Conservation (phyloP, 2,113 vertebrate species). For the Gallinago undulata region DNA sequence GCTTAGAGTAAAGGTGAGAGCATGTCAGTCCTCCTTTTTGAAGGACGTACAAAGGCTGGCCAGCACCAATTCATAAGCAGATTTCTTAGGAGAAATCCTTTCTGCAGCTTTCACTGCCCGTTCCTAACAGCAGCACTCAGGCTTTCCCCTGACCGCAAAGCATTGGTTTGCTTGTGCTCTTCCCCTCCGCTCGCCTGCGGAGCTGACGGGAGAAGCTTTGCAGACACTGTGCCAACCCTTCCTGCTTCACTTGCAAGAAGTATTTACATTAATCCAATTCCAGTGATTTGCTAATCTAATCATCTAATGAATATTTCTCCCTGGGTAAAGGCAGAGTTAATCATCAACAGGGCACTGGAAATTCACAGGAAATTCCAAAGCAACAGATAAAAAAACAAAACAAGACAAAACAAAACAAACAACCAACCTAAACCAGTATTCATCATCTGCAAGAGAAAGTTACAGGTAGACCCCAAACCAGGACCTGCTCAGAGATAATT, state of each 20-base stretch:
- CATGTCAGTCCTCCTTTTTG: neutral
- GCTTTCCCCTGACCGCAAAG: neutral
- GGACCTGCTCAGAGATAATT: neutral
- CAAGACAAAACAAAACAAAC: neutral
- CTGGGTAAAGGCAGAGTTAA: slow-evolving; percentile 48
- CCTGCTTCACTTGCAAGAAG: slow-evolving; percentile 40
- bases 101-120: slow-evolving; percentile 7
- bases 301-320: slow-evolving; percentile 59
- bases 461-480: neutral
- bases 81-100: slow-evolving; percentile 26
- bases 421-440: neutral
- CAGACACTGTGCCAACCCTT: slow-evolving; percentile 6
- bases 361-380: slow-evolving; percentile 34
- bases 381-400: neutral
- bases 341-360: slow-evolving; percentile 20
- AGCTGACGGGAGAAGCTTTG: slow-evolving; percentile 14
- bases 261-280: slow-evolving; percentile 68
- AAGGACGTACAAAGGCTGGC: neutral
- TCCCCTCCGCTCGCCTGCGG: neutral
- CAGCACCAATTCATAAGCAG: neutral
- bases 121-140: neutral
- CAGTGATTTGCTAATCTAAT: slow-evolving; percentile 65
- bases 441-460: neutral
- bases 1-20: neutral
- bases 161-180: neutral